These are phyloP conservation scores for Protobothrops flavoviridis DNA, from an alignment of 2,113 vertebrate genomes.

Conservation along the genomic window DNA sequence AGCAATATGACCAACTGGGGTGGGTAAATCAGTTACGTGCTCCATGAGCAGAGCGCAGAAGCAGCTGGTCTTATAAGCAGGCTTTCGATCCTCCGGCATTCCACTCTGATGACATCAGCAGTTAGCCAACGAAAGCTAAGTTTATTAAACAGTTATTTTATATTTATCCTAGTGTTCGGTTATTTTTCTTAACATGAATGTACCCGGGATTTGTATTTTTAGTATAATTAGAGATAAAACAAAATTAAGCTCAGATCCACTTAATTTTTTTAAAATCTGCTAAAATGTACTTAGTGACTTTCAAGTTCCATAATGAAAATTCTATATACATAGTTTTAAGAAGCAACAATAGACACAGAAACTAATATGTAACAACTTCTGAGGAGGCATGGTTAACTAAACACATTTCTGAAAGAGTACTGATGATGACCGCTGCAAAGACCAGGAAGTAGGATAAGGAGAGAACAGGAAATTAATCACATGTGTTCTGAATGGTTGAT, in stretches of 20 bases:
- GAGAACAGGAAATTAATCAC: neutral
- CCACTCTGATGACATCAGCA: too few species aligned
- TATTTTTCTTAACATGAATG: too few species aligned
- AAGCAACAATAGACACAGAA: neutral
- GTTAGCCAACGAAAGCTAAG: too few species aligned
- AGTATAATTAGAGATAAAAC: neutral
- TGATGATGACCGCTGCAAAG: neutral
- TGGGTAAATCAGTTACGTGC: rapidly evolving
- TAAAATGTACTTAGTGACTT: neutral
- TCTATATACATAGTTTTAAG: neutral
- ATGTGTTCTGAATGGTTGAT: neutral
- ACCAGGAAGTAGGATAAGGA: neutral
- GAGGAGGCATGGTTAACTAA: too few species aligned
- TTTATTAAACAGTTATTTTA: too few species aligned
- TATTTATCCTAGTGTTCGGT: too few species aligned
- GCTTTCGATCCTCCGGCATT: too few species aligned
- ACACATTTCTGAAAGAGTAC: too few species aligned
- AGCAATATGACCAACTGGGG: too few species aligned
- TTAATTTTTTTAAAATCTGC: neutral
- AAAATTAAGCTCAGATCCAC: neutral
- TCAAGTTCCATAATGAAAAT: neutral
- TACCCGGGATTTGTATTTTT: too few species aligned
- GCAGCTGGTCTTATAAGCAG: too few species aligned
- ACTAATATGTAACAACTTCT: neutral
- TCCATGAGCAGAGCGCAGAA: too few species aligned